Evolutionary conservation across 2,113 vertebrate genomes (phyloP).

Genomic region (Phalacrocorax aristotelis): DNA sequence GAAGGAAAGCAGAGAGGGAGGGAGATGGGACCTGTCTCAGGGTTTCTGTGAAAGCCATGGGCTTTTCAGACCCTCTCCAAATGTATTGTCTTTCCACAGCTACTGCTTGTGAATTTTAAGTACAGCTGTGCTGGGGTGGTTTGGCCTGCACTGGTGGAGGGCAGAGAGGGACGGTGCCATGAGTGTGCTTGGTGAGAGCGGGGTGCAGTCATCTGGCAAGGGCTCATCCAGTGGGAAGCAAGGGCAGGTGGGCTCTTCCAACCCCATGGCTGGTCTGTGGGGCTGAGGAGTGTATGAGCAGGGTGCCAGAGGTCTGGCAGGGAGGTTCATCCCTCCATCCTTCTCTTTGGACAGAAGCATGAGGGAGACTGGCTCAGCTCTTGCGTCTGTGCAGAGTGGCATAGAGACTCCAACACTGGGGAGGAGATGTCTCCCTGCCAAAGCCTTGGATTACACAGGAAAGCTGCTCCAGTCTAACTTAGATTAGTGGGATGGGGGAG

Average conservation of each 20-base stretch:
- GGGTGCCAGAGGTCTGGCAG: not conserved
- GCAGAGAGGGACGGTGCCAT: not conserved
- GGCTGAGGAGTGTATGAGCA: not conserved
- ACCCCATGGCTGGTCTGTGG: not conserved
- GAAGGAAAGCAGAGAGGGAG: slow-evolving; percentile 22
- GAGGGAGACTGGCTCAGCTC: not conserved
- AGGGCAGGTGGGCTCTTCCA: not conserved
- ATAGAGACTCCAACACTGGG: not conserved
- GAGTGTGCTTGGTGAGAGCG: not conserved
- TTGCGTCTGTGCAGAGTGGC: not conserved
- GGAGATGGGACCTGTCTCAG: slow-evolving; percentile 65
- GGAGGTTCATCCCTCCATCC: not conserved
- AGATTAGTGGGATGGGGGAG: not conserved
- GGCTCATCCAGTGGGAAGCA: not conserved
- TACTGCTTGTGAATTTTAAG: slow-evolving; percentile 61
- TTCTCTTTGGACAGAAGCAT: not conserved
- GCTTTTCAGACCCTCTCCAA: slow-evolving; percentile 64
- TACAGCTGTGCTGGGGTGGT: not conserved
- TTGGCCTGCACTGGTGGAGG: not conserved
- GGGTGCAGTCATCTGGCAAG: not conserved
- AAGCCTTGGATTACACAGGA: not conserved
- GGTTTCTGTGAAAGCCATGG: slow-evolving; percentile 52
- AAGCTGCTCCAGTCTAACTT: not conserved
- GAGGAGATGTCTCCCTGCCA: not conserved
- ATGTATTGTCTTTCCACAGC: slow-evolving; percentile 60